These are phyloP conservation scores for Heliconius ismenius DNA, from an alignment of 2,888 invertebrate genomes.

Conservation along the genomic window DNA sequence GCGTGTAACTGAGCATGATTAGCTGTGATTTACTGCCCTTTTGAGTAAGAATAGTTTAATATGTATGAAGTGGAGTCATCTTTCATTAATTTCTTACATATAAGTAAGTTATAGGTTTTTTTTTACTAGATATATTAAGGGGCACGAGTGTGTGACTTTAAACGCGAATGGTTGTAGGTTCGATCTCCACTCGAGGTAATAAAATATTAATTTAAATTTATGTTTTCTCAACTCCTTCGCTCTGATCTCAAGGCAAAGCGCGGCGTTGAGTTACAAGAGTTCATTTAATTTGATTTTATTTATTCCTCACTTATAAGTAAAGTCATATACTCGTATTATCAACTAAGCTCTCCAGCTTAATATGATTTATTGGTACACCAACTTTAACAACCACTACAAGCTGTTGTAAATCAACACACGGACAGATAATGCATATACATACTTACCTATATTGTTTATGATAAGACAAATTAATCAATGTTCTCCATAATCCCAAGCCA, in stretches of 20 bases:
- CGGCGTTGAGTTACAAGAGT: no score
- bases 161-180: no score
- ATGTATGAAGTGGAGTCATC: not conserved
- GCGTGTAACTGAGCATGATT: conserved; percentile 28
- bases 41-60: conserved; percentile 18
- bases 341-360: not conserved
- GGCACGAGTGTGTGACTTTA: no score
- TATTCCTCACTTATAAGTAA: no score
- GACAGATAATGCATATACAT: not conserved
- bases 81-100: not conserved
- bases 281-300: no score
- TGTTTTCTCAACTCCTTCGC: no score
- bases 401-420: conserved; percentile 10
- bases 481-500: conserved; percentile 1
- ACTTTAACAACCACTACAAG: conserved; percentile 13
- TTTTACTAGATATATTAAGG: not conserved
- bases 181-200: no score
- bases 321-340: not conserved
- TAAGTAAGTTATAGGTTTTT: not conserved
- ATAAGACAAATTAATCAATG: conserved; percentile 11
- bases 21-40: conserved; percentile 28
- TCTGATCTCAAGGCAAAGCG: no score
- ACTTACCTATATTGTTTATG: not conserved
- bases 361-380: conserved; percentile 2
- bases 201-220: no score